These are phyloP conservation scores for Nephrotoma flavescens DNA, from an alignment of 2,888 invertebrate species.

Conservation along the genomic window DNA sequence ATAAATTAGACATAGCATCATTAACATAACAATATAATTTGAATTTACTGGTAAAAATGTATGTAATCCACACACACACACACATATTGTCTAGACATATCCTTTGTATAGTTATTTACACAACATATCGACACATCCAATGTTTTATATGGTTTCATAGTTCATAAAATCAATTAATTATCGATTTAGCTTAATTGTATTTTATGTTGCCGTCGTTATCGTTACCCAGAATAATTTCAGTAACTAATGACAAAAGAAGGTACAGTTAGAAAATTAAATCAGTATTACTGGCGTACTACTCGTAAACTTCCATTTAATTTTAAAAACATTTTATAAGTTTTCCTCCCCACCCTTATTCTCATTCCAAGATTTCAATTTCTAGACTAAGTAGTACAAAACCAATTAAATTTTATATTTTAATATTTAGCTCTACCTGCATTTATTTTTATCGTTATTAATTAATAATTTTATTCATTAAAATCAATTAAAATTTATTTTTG, in stretches of 20 bases:
- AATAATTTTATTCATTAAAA: neutral
- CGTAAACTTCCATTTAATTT: too few species aligned
- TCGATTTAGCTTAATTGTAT: neutral
- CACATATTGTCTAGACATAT: neutral
- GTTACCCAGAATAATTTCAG: neutral
- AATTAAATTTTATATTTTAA: neutral
- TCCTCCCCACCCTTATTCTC: too few species aligned
- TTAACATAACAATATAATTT: neutral
- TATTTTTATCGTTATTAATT: neutral
- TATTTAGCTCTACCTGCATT: neutral
- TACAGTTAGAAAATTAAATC: neutral
- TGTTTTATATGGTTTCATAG: neutral
- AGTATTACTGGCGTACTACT: neutral
- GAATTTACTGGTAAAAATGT: neutral
- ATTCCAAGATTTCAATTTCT: neutral
- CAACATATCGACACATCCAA: neutral
- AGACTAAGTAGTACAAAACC: neutral
- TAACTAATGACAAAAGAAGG: neutral
- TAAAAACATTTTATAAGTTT: neutral
- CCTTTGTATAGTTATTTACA: neutral
- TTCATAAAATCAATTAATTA: neutral
- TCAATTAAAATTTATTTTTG: neutral
- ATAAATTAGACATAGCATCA: neutral
- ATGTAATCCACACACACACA: neutral
- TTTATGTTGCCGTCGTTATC: neutral